Evolutionary conservation across 2,113 vertebrate genomes (phyloP).

Genomic region (Oryctolagus cuniculus): mOryCun1.1 NC_091436.1:102240001-102240500

Average conservation of each 20-base stretch:
- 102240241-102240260: neutral
- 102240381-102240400: too few relatives aligned
- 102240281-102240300: neutral
- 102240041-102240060: neutral
- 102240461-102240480: too few relatives aligned
- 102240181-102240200: neutral
- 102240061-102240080: neutral
- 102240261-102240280: neutral
- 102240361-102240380: too few relatives aligned
- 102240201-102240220: constrained; percentile 47
- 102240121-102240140: neutral
- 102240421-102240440: too few relatives aligned
- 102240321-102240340: too few relatives aligned
- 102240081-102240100: neutral
- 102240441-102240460: too few relatives aligned
- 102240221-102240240: neutral
- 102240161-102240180: neutral
- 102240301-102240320: neutral
- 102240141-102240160: too few relatives aligned
- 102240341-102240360: too few relatives aligned
- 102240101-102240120: neutral
- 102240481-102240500: too few relatives aligned
- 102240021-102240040: neutral
- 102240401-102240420: too few relatives aligned
- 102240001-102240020: neutral